Percentiles rank a stretch among this genome's conserved stretches.
Evolutionary conservation across 2,888 invertebrate species (phyloP).

Genomic region (Chrysolina oricalcia): DNA sequence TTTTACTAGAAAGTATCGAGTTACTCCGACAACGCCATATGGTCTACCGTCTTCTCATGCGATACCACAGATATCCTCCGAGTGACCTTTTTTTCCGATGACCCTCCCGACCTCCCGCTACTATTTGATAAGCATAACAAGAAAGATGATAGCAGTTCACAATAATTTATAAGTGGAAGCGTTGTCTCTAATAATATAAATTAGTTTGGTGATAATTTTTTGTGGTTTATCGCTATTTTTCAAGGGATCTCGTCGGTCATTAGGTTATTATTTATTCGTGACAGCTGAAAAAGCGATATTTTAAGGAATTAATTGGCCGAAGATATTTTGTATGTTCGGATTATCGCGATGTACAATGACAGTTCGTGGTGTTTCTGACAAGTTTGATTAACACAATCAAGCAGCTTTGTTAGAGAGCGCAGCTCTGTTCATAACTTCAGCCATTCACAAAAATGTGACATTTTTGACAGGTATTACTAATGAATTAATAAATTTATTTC

Average conservation of each 20-base stretch:
- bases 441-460: too few species aligned
- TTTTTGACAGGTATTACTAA: too few species aligned
- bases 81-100: slow-evolving; percentile 34
- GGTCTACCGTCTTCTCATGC: slow-evolving; percentile 30
- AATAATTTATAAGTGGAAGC: slow-evolving; percentile 40
- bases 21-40: slow-evolving; percentile 35
- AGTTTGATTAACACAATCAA: neutral
- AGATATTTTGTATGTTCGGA: slow-evolving; percentile 11
- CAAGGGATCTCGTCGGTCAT: slow-evolving; percentile 22
- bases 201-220: slow-evolving; percentile 43
- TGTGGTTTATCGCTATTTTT: slow-evolving; percentile 37
- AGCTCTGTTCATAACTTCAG: too few species aligned
- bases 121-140: slow-evolving; percentile 45
- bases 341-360: neutral
- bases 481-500: too few species aligned
- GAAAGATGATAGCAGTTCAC: slow-evolving; percentile 42
- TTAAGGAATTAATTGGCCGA: slow-evolving; percentile 22
- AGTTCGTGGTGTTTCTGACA: slow-evolving; percentile 9
- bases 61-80: slow-evolving; percentile 30
- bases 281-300: slow-evolving; percentile 35
- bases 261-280: slow-evolving; percentile 29
- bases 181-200: slow-evolving; percentile 44
- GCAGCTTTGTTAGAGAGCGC: neutral
- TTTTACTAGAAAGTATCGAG: slow-evolving; percentile 32
- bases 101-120: slow-evolving; percentile 40